A percentile compares a stretch with the other conserved stretches of the same genome.
These are phyloP conservation scores for Acanthoscelides obtectus DNA, from an alignment of 2,888 invertebrate genomes.

Conservation along the genomic window DNA sequence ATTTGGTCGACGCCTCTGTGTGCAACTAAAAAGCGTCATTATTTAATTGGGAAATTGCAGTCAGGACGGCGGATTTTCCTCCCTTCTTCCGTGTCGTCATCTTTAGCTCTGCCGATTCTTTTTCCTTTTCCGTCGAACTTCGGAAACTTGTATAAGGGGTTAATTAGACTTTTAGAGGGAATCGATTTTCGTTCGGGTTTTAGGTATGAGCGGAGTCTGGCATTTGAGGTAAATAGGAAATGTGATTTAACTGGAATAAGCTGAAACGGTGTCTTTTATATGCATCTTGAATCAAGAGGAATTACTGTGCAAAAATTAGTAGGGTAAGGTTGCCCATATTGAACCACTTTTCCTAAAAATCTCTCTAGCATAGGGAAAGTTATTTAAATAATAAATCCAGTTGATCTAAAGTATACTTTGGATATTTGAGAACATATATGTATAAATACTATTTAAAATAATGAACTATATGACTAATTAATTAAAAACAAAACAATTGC, in stretches of 20 bases:
- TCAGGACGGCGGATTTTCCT: background rate
- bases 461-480: too few relatives aligned
- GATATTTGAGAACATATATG: too few relatives aligned
- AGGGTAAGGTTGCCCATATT: too few relatives aligned
- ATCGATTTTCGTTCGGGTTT: background rate
- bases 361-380: too few relatives aligned
- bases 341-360: too few relatives aligned
- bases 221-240: background rate
- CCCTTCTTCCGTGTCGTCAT: background rate
- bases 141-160: background rate
- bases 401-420: too few relatives aligned
- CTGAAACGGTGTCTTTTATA: too few relatives aligned
- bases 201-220: background rate
- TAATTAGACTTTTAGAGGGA: background rate
- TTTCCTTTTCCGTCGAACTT: background rate
- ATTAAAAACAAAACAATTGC: too few relatives aligned
- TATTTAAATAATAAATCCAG: too few relatives aligned
- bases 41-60: slow-evolving; percentile 30
- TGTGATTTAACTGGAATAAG: background rate
- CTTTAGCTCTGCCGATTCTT: background rate
- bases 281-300: too few relatives aligned
- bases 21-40: slow-evolving; percentile 15
- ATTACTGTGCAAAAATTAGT: too few relatives aligned
- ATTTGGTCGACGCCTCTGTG: background rate
- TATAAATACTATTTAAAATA: too few relatives aligned